Conservation (phyloP, 2,888 invertebrate species). For the Pammene aurita region DNA sequence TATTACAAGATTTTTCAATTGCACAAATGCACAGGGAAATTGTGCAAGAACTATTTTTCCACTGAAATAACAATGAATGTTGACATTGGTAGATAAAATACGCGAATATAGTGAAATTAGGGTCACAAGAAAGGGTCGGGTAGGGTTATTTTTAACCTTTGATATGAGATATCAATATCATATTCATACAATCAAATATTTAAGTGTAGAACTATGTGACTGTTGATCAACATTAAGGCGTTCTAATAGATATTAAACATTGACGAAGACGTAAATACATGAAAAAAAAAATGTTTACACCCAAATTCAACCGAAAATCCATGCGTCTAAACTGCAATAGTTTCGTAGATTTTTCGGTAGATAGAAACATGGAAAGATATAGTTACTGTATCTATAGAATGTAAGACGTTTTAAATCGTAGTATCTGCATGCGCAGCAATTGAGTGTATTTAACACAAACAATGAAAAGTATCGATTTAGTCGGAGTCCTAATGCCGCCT, state of each 20-base stretch:
- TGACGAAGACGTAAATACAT: background rate
- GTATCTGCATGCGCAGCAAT: background rate
- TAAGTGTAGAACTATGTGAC: background rate
- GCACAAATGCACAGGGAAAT: no score
- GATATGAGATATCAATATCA: background rate
- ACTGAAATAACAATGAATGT: no score
- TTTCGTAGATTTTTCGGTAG: background rate
- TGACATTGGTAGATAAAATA: background rate
- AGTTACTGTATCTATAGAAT: background rate
- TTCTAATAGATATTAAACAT: background rate
- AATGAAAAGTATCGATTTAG: slow-evolving; percentile 34
- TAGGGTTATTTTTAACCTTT: slow-evolving; percentile 16
- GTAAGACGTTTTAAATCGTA: background rate
- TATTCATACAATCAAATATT: background rate
- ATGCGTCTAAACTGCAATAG: background rate
- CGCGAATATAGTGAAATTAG: background rate
- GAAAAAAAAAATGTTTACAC: background rate
- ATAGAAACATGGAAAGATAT: background rate
- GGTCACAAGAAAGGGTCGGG: background rate
- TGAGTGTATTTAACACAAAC: slow-evolving; percentile 30
- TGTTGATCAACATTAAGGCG: background rate
- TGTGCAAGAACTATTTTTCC: no score
- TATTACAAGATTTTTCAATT: no score
- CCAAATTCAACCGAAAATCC: slow-evolving; percentile 17
- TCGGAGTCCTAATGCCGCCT: slow-evolving; percentile 30